Evolutionary conservation across 2,888 invertebrate species (phyloP), one percentile per base, ranked within the genome.

Genomic region (Cheilosia vernalis): DNA sequence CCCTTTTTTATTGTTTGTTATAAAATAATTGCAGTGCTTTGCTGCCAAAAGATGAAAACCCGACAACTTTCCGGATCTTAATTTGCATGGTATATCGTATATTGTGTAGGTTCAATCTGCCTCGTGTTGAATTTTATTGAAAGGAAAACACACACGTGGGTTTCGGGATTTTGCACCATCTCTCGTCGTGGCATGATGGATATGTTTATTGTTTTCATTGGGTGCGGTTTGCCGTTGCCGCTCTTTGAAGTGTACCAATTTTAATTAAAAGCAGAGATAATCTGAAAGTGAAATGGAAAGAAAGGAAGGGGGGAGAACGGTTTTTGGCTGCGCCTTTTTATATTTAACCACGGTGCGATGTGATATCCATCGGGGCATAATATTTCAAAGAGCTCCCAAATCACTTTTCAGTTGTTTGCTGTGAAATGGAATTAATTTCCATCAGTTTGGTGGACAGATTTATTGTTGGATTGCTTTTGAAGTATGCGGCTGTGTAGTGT

Each of bases 171-270:
- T 30, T 30, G 30, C 30, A 9, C 30, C 30, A 30, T 30, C 30
- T 9, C 2, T 30, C 30, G 30, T 30, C 37, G 15, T 30, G 19
- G n/a, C 33, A 63, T 72, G 72, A 72, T 61, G 61, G n/a, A 72
- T 72, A 33, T 73, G 73, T 56, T 73, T 73, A 63, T 73, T 73
- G 73, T 73, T 73, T 73, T n/a, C 63, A 44, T 44, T 30, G 33
- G 53, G 30, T 30, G 30, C 53, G 53, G 19, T 10, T n/a, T 63
- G 63, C 21, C 56, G 19, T 15, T 24, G n/a, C 4, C 7, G 47
- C 51, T 37, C 64, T 64, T 64, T 64, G 51, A 64, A 64, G 64
- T 63, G 24, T 42, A n/a, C 24, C 42, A 42, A 27, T 60, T 42
- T 44, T 24, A 44, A 60, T 60, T 60, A 7, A 42, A 60, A 27